phyloP scores from a whole-genome alignment of 2,113 vertebrate species.

The Balaeniceps rex region DNA sequence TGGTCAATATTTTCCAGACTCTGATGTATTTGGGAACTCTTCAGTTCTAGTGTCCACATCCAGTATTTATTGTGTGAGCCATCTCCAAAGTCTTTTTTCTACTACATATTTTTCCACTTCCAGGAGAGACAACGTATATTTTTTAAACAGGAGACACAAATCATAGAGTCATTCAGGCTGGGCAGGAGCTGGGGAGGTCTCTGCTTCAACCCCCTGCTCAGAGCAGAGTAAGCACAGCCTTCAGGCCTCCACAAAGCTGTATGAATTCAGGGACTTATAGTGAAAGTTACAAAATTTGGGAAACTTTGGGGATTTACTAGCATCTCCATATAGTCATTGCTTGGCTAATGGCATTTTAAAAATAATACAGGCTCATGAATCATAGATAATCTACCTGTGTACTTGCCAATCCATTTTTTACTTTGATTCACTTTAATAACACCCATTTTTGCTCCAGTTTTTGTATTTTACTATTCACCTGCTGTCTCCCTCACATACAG shows the following conservation, averaged over 20 bases:
- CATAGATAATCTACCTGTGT: constrained; percentile 46
- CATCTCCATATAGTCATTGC: neutral
- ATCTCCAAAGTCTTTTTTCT: neutral
- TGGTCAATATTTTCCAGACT: neutral
- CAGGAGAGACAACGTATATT: neutral
- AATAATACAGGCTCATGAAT: constrained; percentile 21
- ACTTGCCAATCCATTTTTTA: constrained; percentile 31
- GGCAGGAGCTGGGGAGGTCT: neutral
- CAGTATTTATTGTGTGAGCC: neutral
- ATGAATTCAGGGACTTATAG: neutral
- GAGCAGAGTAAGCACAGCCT: neutral
- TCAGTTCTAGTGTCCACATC: neutral
- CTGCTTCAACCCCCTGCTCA: neutral
- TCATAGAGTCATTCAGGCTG: neutral
- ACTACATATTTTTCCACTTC: neutral
- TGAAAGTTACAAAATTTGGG: neutral
- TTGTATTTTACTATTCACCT: constrained; percentile 37
- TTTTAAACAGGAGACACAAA: neutral
- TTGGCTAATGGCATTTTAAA: neutral
- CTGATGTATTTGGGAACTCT: neutral
- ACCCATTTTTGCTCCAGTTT: constrained; percentile 18
- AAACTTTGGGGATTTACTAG: constrained; percentile 1
- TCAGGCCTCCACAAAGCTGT: neutral
- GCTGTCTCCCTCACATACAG: neutral
- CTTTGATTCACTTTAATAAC: constrained; percentile 52